A percentile compares a stretch with the other conserved stretches of the same genome.
Conservation (phyloP, 2,797 vertebrate genomes). For the Ambastaia sidthimunki region DNA sequence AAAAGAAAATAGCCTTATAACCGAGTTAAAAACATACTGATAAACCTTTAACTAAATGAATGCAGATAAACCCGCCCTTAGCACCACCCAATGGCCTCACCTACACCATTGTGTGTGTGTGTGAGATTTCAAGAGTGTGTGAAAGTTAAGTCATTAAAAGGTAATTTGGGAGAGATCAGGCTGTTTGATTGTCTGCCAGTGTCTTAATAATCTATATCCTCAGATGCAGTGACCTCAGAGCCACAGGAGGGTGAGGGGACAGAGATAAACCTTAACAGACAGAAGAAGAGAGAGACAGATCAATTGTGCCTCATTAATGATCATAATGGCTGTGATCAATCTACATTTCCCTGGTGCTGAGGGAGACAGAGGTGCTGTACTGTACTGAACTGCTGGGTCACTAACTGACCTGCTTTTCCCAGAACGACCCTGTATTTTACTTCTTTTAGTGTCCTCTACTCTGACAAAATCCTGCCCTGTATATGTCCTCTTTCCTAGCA, state of each 20-base stretch:
- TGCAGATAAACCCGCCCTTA: background rate
- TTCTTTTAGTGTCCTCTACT: background rate
- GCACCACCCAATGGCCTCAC: background rate
- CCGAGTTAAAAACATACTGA: background rate
- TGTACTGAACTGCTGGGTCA: constrained; percentile 3
- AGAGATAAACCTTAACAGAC: background rate
- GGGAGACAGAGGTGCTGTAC: constrained; percentile 28
- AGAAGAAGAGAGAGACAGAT: constrained; percentile 52
- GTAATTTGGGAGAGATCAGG: constrained; percentile 62
- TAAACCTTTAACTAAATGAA: background rate
- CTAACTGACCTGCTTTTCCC: constrained; percentile 30
- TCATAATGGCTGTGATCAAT: constrained; percentile 80
- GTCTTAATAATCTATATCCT: constrained; percentile 44
- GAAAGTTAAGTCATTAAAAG: constrained; percentile 75
- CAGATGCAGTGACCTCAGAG: constrained; percentile 45
- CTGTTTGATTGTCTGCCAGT: constrained; percentile 51
- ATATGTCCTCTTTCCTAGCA: too few species aligned
- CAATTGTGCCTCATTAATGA: constrained; percentile 80
- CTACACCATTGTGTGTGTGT: background rate
- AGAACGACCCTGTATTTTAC: constrained; percentile 1
- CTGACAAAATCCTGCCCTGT: background rate
- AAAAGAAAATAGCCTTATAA: background rate
- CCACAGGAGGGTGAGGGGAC: background rate
- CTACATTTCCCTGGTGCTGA: constrained; percentile 50
- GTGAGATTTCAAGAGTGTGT: constrained; percentile 42